phyloP scores from a whole-genome alignment of 2,888 invertebrate genomes.

The Tinea trinotella region DNA sequence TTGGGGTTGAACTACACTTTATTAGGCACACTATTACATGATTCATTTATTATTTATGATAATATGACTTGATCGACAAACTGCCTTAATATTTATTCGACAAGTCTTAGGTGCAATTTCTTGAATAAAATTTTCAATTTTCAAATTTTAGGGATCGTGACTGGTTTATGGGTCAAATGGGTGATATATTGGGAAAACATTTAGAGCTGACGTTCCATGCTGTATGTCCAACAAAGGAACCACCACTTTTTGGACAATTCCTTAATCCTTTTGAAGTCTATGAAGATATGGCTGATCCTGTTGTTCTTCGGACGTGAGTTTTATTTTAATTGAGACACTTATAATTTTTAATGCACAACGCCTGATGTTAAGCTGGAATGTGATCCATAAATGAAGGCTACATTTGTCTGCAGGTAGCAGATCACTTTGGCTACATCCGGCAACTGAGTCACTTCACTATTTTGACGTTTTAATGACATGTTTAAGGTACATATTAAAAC shows the following conservation, averaged over 20 bases:
- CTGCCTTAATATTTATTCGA: no score
- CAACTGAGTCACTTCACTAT: no score
- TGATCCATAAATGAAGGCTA: neutral
- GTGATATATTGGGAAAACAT: conserved; percentile 81
- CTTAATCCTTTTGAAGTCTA: conserved; percentile 83
- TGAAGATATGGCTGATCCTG: conserved; percentile 81
- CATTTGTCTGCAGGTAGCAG: neutral
- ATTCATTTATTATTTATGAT: no score
- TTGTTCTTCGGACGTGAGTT: conserved; percentile 51
- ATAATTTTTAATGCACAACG: no score
- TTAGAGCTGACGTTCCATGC: conserved; percentile 87
- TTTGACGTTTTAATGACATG: neutral
- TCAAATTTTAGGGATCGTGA: conserved; percentile 77
- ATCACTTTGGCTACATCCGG: no score
- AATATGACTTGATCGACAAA: no score
- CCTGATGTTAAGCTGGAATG: no score
- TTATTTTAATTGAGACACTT: neutral
- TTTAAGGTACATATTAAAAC: conserved; percentile 60
- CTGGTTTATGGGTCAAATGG: conserved; percentile 81
- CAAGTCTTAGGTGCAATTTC: no score
- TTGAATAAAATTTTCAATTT: no score
- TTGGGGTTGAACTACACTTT: no score
- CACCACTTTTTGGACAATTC: conserved; percentile 85
- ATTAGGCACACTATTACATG: no score
- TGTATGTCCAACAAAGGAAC: conserved; percentile 79